A percentile compares a stretch with the other conserved stretches of the same genome.
Conservation (phyloP, 1,140 invertebrate species). For the Rhyacophila brunnea region DNA sequence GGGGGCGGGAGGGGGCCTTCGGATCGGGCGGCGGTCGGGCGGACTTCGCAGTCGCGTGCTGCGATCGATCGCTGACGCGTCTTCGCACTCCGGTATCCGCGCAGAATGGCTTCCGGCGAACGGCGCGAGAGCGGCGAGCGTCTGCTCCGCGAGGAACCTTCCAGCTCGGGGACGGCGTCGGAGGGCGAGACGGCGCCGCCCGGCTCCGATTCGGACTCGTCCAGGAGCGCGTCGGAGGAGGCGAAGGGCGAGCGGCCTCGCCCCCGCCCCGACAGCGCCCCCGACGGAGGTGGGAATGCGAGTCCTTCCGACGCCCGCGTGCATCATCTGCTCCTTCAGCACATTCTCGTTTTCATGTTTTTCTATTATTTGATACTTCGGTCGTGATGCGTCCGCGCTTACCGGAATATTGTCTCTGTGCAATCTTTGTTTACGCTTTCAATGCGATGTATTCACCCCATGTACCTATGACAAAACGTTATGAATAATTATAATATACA, state of each 20-base stretch:
- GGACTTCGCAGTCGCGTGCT: conserved; percentile 47
- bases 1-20: conserved; percentile 47
- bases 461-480: no score
- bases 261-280: conserved; percentile 1
- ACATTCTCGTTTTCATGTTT: conserved; percentile 19
- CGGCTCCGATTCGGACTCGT: background rate
- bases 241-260: conserved; percentile 3
- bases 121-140: conserved; percentile 1
- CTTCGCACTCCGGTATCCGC: background rate
- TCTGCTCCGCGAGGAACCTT: conserved; percentile 8
- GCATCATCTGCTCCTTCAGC: conserved; percentile 24
- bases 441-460: background rate
- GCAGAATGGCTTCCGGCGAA: conserved; percentile 1
- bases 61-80: conserved; percentile 39
- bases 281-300: background rate
- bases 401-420: background rate
- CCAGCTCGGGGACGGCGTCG: conserved; percentile 28
- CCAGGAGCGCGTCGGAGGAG: conserved; percentile 1
- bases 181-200: conserved; percentile 25
- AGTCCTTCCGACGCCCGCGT: conserved; percentile 7
- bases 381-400: background rate
- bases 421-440: background rate
- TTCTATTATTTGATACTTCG: conserved; percentile 4
- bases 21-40: conserved; percentile 38
- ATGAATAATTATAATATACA: no score